phyloP scores from a whole-genome alignment of 2,113 vertebrate genomes.

The Penelope pileata region DNA sequence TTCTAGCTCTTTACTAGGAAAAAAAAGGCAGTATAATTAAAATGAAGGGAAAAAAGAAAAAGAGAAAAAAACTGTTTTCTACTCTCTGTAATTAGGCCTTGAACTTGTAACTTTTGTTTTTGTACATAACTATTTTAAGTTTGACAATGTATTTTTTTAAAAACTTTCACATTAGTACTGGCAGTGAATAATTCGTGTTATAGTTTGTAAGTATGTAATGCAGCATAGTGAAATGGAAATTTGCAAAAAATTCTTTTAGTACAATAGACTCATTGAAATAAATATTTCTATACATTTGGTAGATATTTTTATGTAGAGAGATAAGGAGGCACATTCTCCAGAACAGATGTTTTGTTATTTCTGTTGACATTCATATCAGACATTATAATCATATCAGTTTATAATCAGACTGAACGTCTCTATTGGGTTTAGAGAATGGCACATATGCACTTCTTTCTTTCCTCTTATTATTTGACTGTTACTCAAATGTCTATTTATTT shows the following conservation, averaged over 20 bases:
- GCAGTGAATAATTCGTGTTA: background rate
- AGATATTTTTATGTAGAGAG: conserved; percentile 2
- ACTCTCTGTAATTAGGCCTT: background rate
- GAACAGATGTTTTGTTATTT: conserved; percentile 19
- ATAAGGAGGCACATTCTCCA: background rate
- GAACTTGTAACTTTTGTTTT: background rate
- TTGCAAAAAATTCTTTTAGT: background rate
- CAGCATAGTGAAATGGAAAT: background rate
- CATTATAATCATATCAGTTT: background rate
- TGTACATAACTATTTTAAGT: background rate
- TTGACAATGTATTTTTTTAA: background rate
- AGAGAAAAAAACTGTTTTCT: background rate
- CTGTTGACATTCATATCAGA: conserved; percentile 1
- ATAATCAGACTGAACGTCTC: conserved; percentile 26
- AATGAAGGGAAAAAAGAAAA: background rate
- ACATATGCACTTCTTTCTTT: background rate
- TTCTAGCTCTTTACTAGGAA: background rate
- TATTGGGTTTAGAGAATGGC: conserved; percentile 3
- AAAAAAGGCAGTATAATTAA: background rate
- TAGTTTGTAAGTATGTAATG: background rate
- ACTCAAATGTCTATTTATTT: conserved; percentile 22
- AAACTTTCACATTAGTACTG: background rate
- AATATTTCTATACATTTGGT: background rate
- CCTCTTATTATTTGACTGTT: background rate
- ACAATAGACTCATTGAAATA: background rate